phyloP scores from a whole-genome alignment of 1,140 invertebrate species.

The Agrypnia vestita region DNA sequence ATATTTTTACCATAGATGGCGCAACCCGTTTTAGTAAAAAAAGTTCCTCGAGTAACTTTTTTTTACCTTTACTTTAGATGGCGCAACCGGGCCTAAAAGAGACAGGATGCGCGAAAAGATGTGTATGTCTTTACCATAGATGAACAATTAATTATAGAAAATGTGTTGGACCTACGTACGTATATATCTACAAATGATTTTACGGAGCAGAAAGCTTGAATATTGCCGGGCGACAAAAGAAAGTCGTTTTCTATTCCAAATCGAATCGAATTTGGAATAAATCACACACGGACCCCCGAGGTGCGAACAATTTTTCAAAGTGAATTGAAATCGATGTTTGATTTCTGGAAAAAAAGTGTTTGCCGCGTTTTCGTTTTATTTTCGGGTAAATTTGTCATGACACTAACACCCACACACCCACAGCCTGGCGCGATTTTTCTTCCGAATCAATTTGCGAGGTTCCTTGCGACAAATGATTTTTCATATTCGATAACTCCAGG shows the following conservation, averaged over 20 bases:
- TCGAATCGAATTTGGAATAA: slow-evolving; percentile 19
- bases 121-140: no score
- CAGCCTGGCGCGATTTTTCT: neutral
- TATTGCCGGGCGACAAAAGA: neutral
- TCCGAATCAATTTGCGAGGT: slow-evolving; percentile 22
- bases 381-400: slow-evolving; percentile 36
- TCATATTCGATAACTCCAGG: slow-evolving; percentile 13
- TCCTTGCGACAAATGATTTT: slow-evolving; percentile 26
- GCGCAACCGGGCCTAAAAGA: no score
- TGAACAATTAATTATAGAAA: no score
- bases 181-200: no score
- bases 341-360: slow-evolving; percentile 29
- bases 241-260: neutral
- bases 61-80: no score
- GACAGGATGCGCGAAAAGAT: no score
- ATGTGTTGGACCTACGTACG: no score
- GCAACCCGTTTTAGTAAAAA: no score
- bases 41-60: no score
- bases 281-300: slow-evolving; percentile 18
- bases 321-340: slow-evolving; percentile 34
- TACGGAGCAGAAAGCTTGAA: no score
- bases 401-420: neutral
- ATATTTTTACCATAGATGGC: no score
- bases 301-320: slow-evolving; percentile 27
- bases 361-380: slow-evolving; percentile 22